These are phyloP conservation scores for Gallinago solitaria DNA, from an alignment of 2,797 vertebrate genomes.

Conservation along the genomic window DNA sequence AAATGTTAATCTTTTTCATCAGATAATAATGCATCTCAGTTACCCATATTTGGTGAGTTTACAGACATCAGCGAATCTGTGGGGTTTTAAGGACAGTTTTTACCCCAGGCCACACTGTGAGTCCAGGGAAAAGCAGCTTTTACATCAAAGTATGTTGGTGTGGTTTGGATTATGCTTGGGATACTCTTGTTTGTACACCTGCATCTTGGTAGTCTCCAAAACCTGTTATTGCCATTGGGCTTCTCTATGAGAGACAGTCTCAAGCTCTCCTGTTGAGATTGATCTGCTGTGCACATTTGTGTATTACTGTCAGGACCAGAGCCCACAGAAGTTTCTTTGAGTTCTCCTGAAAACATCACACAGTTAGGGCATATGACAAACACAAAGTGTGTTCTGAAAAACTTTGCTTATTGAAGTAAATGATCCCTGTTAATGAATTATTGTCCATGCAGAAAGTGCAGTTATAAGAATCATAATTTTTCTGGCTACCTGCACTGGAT, in stretches of 20 bases:
- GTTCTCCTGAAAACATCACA: neutral
- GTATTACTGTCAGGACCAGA: neutral
- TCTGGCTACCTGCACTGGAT: neutral
- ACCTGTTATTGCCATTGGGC: neutral
- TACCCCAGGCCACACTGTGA: neutral
- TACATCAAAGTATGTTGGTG: neutral
- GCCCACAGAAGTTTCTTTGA: neutral
- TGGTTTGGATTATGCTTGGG: neutral
- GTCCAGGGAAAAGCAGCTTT: neutral
- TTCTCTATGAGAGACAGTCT: neutral
- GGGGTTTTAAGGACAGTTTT: neutral
- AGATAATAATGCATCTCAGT: neutral
- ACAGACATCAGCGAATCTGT: fast-evolving
- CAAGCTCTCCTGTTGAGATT: neutral
- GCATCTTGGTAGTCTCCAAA: neutral
- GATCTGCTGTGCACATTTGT: neutral
- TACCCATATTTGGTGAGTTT: neutral
- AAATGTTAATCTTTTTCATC: neutral
- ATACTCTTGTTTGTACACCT: neutral
- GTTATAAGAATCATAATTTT: neutral
- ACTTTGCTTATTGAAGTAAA: neutral
- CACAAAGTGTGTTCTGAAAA: neutral
- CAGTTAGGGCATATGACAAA: neutral
- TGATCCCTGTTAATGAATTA: neutral
- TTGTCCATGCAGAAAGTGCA: neutral